phyloP scores from a whole-genome alignment of 23 tunicate genomes.

The Ascidia mentula region DNA sequence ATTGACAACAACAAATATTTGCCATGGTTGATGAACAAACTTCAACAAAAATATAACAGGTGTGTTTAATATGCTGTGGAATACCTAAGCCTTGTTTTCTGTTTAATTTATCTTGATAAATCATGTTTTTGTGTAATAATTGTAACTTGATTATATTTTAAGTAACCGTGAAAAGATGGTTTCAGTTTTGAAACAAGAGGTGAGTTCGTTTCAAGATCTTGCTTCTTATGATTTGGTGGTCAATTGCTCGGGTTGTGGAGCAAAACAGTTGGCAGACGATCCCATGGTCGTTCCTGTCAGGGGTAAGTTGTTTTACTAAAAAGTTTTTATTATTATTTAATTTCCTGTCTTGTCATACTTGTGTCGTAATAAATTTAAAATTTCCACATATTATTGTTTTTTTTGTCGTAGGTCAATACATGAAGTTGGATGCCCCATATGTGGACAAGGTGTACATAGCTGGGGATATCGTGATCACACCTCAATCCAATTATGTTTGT shows the following conservation, averaged over 20 bases:
- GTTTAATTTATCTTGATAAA: too few relatives aligned
- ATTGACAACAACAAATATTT: slow-evolving; percentile 24
- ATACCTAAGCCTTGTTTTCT: too few relatives aligned
- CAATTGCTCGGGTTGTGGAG: slow-evolving; percentile 75
- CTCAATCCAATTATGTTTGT: neutral
- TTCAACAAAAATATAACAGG: neutral
- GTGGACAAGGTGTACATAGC: neutral
- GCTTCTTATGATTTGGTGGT: slow-evolving; percentile 41
- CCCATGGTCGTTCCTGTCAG: slow-evolving; percentile 38
- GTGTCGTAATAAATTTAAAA: neutral
- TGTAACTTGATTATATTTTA: too few relatives aligned
- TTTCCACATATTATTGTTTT: neutral
- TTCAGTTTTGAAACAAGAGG: neutral
- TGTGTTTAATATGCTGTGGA: too few relatives aligned
- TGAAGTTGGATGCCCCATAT: neutral
- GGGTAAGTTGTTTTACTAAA: slow-evolving; percentile 22
- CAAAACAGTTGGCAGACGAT: slow-evolving; percentile 35
- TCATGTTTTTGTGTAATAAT: too few relatives aligned
- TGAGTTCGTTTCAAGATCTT: slow-evolving; percentile 1
- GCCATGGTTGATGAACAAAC: slow-evolving; percentile 20
- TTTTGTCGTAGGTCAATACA: slow-evolving; percentile 6
- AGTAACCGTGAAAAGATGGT: neutral
- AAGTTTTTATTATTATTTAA: neutral
- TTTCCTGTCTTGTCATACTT: neutral
- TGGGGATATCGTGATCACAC: neutral